These are phyloP conservation scores for Campaea margaritaria DNA, from an alignment of 2,888 invertebrate species.

Conservation along the genomic window DNA sequence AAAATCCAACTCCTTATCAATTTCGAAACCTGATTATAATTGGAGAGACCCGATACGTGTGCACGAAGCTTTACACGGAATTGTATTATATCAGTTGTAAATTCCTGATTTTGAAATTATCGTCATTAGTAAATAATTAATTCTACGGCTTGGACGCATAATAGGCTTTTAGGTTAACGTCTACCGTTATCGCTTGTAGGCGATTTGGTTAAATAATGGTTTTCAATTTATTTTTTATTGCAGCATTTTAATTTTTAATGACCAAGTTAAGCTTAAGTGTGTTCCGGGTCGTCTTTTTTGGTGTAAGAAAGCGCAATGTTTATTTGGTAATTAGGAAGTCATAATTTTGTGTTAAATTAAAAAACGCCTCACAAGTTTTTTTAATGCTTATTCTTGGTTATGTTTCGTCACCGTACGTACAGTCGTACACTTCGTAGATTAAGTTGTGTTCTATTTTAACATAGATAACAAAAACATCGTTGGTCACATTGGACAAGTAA, in stretches of 20 bases:
- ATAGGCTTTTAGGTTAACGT: constrained; percentile 36
- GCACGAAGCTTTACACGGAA: not conserved
- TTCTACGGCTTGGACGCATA: constrained; percentile 37
- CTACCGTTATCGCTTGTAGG: constrained; percentile 33
- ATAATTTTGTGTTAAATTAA: not conserved
- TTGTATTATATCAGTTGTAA: constrained; percentile 25
- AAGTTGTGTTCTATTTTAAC: too few species aligned
- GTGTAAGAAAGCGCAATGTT: constrained; percentile 11
- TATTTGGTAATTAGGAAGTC: constrained; percentile 17
- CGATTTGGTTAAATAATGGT: constrained; percentile 39
- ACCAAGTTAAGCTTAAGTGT: constrained; percentile 7
- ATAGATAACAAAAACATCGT: too few species aligned
- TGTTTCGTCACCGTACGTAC: too few species aligned
- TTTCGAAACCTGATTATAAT: too few species aligned
- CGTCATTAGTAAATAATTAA: constrained; percentile 42
- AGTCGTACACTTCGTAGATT: too few species aligned
- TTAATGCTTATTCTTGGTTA: too few species aligned
- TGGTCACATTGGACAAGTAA: too few species aligned
- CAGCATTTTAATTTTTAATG: constrained; percentile 36
- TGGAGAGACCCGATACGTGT: not conserved
- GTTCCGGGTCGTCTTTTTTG: constrained; percentile 7
- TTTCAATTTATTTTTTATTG: constrained; percentile 41
- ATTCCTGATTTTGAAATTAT: constrained; percentile 35
- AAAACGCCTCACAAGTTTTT: too few species aligned
- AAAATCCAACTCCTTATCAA: too few species aligned